These are phyloP conservation scores for Phylloscopus whistleri DNA, from an alignment of 2,113 vertebrate genomes.

Conservation along the genomic window DNA sequence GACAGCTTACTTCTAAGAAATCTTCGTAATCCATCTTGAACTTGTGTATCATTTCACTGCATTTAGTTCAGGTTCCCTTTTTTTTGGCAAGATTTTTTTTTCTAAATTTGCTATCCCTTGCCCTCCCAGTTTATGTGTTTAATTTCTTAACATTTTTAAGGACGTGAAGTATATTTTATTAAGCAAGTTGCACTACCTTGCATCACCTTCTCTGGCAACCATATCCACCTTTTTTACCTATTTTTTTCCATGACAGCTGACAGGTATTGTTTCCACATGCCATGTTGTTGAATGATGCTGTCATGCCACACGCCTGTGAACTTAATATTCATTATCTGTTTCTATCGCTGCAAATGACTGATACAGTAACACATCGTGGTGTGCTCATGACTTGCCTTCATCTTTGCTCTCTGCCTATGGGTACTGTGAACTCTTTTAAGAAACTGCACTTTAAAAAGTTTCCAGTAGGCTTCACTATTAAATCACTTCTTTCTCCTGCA, in stretches of 20 bases:
- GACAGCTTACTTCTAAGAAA: not conserved
- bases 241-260: not conserved
- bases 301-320: not conserved
- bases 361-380: accelerated
- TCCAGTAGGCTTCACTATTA: not conserved
- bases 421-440: not conserved
- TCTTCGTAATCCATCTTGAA: not conserved
- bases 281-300: not conserved
- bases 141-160: not conserved
- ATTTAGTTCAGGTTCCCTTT: not conserved
- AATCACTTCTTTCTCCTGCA: conserved; percentile 60
- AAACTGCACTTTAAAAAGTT: not conserved
- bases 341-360: not conserved
- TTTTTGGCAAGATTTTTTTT: not conserved
- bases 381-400: not conserved
- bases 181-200: not conserved
- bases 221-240: not conserved
- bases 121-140: not conserved
- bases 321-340: not conserved
- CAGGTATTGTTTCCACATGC: not conserved
- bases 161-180: not conserved
- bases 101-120: not conserved
- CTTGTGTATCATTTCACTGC: not conserved
- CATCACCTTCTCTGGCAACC: not conserved
- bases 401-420: not conserved